Conservation (phyloP, 2,113 vertebrate genomes). For the Tragulus kanchil region DNA sequence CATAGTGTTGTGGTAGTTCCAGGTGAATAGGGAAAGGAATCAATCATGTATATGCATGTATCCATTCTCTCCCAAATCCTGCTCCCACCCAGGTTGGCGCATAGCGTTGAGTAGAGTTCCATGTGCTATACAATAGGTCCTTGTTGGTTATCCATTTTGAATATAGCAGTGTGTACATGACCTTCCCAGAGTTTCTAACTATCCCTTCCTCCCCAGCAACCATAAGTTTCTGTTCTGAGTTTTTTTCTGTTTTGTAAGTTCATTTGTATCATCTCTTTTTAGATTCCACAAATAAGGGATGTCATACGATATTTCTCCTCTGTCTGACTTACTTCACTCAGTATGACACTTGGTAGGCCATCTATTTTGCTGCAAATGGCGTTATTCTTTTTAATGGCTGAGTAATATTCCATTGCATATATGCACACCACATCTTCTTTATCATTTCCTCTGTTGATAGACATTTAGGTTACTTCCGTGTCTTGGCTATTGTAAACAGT, state of each 20-base stretch:
- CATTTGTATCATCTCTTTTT: background rate
- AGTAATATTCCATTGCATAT: background rate
- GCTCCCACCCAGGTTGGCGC: background rate
- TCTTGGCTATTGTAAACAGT: background rate
- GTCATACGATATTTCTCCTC: background rate
- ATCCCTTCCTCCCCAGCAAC: background rate
- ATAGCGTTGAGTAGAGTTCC: background rate
- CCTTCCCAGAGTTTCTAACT: background rate
- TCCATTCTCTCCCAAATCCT: background rate
- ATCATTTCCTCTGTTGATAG: background rate
- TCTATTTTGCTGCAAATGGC: background rate
- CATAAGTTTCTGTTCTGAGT: background rate
- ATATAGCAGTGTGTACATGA: background rate
- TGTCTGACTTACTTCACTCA: background rate
- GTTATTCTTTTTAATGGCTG: background rate
- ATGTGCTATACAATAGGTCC: background rate
- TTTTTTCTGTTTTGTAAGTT: background rate
- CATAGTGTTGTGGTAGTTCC: background rate
- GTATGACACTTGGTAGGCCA: background rate
- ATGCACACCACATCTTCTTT: background rate
- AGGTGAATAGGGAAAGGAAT: background rate
- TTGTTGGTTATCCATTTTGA: background rate
- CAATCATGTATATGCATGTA: rapidly evolving
- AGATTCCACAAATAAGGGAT: background rate
- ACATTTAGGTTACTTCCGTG: background rate